Evolutionary conservation across 2,113 vertebrate genomes (phyloP), one percentile per base, ranked within the genome.

Genomic region (Ceyx melanurus): DNA sequence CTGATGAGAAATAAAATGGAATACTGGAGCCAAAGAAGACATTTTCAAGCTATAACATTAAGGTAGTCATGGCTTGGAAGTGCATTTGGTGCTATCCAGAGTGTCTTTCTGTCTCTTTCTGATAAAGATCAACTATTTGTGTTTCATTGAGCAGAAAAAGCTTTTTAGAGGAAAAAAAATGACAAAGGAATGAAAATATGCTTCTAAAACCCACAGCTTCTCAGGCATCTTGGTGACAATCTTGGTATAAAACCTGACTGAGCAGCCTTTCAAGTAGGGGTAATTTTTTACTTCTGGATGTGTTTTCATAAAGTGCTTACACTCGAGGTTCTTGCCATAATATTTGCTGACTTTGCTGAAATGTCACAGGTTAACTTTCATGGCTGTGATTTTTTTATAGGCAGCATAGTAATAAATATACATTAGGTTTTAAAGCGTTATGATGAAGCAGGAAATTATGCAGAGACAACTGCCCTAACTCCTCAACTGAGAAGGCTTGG

Each of bases 281-380:
- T 80, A 76, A 73, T 80, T 93, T 53, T 92, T 92, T 66, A 87
- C 67, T 91, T 66, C 62, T 45, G 46, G 45, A 77, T 85, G 37
- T 85, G 67, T 93, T 94, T 94, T 95, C 73, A 79, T 87, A 85
- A 94, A 85, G 43, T 87, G 26, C 56, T 90, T 93, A 56, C 66
- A 56, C 26, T 40, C 67, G 15, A 92, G 8, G n/a, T 77, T 73
- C 75, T 82, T 82, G 82, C 71, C 89, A 65, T 46, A 85, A 26
- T 77, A 92, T 87, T 89, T 93, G 64, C 91, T 93, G 92, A 88
- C 74, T 85, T 85, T 2, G 20, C 37, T 88, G 46, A 92, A 91
- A 80, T 87, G 60, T 76, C 78, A 71, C 68, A 86, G 56, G 60
- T 88, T 89, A 76, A 40, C 25, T 82, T 87, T 60, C 67, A 67